phyloP scores from a whole-genome alignment of 2,797 vertebrate species.

The Melopsittacus undulatus region DNA sequence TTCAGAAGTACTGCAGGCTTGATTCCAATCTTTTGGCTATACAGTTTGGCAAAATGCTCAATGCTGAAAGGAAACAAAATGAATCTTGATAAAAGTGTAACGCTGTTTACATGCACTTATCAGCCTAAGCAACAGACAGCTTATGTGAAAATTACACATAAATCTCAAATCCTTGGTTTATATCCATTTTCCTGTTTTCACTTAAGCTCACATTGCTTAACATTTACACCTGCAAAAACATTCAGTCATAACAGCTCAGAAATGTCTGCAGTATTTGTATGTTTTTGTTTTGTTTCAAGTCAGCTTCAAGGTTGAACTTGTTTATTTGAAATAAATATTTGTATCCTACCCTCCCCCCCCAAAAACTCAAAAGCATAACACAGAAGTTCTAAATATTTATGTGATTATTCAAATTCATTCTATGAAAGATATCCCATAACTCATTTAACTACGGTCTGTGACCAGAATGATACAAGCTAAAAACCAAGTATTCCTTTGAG shows the following conservation, averaged over 20 bases:
- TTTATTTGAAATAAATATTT: background rate
- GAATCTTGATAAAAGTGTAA: background rate
- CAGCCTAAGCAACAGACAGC: background rate
- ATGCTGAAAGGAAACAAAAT: conserved; percentile 79
- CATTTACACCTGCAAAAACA: conserved; percentile 1
- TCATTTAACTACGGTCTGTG: background rate
- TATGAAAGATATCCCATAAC: background rate
- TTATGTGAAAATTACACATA: background rate
- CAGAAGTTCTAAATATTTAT: background rate
- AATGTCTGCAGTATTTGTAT: background rate
- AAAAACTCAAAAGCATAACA: background rate
- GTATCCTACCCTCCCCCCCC: background rate
- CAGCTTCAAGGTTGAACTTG: background rate
- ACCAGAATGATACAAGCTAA: background rate
- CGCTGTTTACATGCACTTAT: background rate
- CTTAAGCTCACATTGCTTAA: background rate
- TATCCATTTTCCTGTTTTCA: background rate
- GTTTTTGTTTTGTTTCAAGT: background rate
- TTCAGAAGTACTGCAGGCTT: conserved; percentile 85
- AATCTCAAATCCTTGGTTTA: background rate
- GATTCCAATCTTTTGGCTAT: conserved; percentile 92
- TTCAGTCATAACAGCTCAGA: background rate
- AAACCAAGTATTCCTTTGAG: background rate
- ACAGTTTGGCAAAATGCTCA: conserved; percentile 91
- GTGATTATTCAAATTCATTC: background rate